Conservation (phyloP, 2,113 vertebrate genomes). For the Anarhynchus alexandrinus region DNA sequence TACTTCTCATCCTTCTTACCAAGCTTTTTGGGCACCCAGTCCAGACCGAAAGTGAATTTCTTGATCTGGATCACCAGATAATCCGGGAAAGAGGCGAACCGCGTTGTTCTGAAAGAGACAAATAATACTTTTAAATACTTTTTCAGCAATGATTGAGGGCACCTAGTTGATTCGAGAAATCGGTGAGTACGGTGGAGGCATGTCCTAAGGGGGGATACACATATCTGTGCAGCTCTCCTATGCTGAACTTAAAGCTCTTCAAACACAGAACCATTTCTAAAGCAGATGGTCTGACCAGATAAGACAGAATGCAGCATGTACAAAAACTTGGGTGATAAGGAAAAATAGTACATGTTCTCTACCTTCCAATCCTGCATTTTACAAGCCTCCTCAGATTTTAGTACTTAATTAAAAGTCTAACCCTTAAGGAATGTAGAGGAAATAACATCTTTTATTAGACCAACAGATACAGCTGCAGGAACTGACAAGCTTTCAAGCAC, state of each 20-base stretch:
- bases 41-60: constrained; percentile 98
- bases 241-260: not conserved
- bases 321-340: not conserved
- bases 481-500: not conserved
- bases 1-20: constrained; percentile 74
- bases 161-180: not conserved
- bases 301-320: not conserved
- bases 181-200: not conserved
- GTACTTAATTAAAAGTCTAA: not conserved
- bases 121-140: not conserved
- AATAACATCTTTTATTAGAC: not conserved
- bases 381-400: not conserved
- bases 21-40: constrained; percentile 99
- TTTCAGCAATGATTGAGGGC: not conserved
- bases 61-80: constrained; percentile 99
- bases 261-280: not conserved
- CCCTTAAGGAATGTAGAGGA: not conserved
- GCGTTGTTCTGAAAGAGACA: constrained; percentile 83
- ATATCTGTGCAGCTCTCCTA: not conserved
- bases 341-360: not conserved
- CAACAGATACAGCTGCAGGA: not conserved
- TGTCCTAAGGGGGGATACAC: not conserved
- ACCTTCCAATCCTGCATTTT: not conserved
- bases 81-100: constrained; percentile 97
- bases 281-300: not conserved